Conservation (phyloP, 2,113 vertebrate species). For the Gallinago undulata region DNA sequence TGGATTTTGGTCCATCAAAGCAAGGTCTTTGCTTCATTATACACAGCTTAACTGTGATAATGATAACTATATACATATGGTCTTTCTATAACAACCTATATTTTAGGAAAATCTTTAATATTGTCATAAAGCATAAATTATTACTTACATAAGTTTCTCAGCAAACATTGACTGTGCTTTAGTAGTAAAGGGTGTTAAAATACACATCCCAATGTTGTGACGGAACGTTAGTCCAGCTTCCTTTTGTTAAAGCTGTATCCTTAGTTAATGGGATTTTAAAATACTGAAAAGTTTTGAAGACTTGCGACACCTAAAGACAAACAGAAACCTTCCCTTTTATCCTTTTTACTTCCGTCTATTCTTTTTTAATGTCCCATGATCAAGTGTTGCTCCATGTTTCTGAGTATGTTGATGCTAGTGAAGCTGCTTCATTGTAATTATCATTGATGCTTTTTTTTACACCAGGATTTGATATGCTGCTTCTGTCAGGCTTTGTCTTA, state of each 20-base stretch:
- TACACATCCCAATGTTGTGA: background rate
- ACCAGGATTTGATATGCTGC: background rate
- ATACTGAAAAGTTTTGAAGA: background rate
- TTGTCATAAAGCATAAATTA: background rate
- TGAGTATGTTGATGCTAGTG: background rate
- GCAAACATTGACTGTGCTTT: accelerated
- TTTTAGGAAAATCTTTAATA: background rate
- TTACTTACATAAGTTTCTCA: background rate
- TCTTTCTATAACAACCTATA: background rate
- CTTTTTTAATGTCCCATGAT: background rate
- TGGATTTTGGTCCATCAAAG: background rate
- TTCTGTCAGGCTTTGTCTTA: background rate
- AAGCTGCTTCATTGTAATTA: background rate
- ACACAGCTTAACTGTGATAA: background rate
- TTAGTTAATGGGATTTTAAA: background rate
- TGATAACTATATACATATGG: accelerated
- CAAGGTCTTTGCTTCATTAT: background rate
- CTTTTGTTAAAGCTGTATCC: background rate
- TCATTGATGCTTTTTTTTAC: background rate
- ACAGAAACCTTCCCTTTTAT: background rate
- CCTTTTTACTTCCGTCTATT: background rate
- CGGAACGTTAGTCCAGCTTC: background rate
- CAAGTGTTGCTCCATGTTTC: background rate
- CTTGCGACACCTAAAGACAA: background rate
- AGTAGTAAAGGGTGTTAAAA: background rate